Conservation (phyloP, 1,140 invertebrate species). For the Episyrphus balteatus region DNA sequence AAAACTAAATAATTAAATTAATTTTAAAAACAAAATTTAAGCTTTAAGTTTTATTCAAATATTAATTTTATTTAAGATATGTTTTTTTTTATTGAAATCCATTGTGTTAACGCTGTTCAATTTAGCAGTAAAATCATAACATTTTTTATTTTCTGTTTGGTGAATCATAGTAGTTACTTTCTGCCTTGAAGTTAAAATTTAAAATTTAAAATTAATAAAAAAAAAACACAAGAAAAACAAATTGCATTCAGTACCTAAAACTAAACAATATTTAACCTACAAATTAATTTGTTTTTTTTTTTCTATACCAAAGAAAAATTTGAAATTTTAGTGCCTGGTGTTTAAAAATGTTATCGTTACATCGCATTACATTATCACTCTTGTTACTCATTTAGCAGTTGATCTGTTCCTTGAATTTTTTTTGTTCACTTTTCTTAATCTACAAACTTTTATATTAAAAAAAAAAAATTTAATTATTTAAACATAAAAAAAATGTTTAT, state of each 20-base stretch:
- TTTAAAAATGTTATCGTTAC: background rate
- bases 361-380: background rate
- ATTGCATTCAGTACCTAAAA: slow-evolving; percentile 9
- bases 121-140: too few relatives aligned
- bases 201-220: background rate
- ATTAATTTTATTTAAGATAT: too few relatives aligned
- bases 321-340: background rate
- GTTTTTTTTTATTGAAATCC: too few relatives aligned
- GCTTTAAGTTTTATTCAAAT: too few relatives aligned
- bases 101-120: too few relatives aligned
- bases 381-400: too few relatives aligned
- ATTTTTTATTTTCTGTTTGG: background rate
- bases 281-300: background rate
- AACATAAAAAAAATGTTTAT: too few relatives aligned
- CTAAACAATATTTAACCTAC: background rate
- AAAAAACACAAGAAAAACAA: slow-evolving; percentile 6
- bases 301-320: background rate
- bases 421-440: too few relatives aligned
- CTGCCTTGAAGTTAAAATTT: background rate
- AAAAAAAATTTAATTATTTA: too few relatives aligned
- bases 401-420: too few relatives aligned
- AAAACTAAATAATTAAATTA: background rate
- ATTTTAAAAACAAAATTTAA: background rate
- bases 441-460: too few relatives aligned
- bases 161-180: background rate